Base-by-base conservation (phyloP, 2,888 invertebrate genomes). In the Drosophila prostipennis region DNA sequence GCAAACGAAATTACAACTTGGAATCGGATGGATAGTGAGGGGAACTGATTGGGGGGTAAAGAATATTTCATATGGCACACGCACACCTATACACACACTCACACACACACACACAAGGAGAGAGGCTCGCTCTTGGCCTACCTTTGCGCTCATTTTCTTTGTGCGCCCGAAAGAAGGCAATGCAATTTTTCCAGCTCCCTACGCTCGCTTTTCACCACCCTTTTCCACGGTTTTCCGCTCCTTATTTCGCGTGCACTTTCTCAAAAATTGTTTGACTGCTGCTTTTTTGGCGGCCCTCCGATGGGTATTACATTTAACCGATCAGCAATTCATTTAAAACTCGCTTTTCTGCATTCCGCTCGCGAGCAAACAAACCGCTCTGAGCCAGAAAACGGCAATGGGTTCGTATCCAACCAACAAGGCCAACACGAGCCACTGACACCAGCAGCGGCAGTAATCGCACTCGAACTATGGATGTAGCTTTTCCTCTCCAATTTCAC, bases 61-160 rank as follows among this genome's bases (percentile, higher is more conserved):
- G 59, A 71, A 56, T 64, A 76, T 69, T 60, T 76, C 72, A 72
- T 78, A 73, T 57, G 10, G 8, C 39, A 39, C 73, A 51, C 45
- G 36, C 7, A 49, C 37, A 45, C 52, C 39, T 46, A 26, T 29
- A 37, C 55, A 19, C 54, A 57, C 32, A 70, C 40, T 32, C 49
- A 67, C 34, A 43, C 39, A 40, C 6, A 32, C 6, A 19, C n/a
- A 36, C 13, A 34, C 5, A 13, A 2, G 19, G 6, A 39, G 45
- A 63, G 54, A 72, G 52, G 23, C 64, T 19, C 69, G 60, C 74
- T 72, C 69, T 76, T 84, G 54, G 74, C 85, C 72, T 87, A 87
- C 83, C 83, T 83, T 83, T 79, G 83, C 83, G 88, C 83, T 83
- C 83, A 83, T 83, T 87, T 83, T 83, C 72, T 74, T 74, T 87